phyloP scores from a whole-genome alignment of 2,113 vertebrate species.

The Macrotis lagotis region DNA sequence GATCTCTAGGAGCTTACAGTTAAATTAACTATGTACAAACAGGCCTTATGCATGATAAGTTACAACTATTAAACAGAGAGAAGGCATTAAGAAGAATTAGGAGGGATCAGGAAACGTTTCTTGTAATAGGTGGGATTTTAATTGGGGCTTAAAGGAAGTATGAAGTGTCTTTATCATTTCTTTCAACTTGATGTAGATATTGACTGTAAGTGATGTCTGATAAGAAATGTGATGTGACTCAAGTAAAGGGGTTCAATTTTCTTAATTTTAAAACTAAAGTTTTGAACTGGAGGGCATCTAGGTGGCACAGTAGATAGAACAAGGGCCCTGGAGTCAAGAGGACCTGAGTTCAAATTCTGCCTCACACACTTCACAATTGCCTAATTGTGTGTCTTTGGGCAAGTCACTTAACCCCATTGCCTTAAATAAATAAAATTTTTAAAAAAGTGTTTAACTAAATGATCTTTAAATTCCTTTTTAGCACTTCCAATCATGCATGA shows the following conservation, averaged over 20 bases:
- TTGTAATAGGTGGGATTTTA: neutral
- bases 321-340: too few species aligned
- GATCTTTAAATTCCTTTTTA: neutral
- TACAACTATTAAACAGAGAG: neutral
- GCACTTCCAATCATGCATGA: neutral
- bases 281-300: too few species aligned
- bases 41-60: neutral
- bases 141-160: neutral
- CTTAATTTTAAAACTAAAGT: neutral
- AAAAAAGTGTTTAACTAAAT: too few species aligned
- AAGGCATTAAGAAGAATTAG: neutral
- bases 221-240: neutral
- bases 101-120: neutral
- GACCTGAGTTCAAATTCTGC: too few species aligned
- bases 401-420: too few species aligned
- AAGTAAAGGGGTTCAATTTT: neutral
- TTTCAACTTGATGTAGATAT: neutral
- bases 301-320: too few species aligned
- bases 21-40: neutral
- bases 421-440: too few species aligned
- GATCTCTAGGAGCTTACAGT: too few species aligned
- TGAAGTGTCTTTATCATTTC: neutral
- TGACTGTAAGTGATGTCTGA: neutral
- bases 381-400: too few species aligned
- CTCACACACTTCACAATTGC: too few species aligned